Conservation (phyloP, 2,888 invertebrate genomes). For the Drosophila peninsularis region DNA sequence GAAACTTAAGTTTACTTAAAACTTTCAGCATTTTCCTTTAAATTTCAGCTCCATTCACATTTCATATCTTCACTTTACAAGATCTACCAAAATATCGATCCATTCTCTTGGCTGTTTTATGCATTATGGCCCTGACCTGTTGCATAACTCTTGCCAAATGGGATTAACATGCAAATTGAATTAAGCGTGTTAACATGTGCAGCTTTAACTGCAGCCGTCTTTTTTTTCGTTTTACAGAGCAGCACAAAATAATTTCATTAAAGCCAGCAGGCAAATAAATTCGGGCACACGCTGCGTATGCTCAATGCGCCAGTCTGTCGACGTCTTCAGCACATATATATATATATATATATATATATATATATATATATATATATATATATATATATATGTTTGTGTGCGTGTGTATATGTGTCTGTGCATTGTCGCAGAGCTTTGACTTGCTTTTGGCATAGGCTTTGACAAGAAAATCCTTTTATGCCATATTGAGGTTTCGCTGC, state of each 20-base stretch:
- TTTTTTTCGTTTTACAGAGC: conserved; percentile 29
- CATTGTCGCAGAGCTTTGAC: conserved; percentile 51
- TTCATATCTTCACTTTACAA: not conserved
- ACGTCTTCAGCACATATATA: not conserved
- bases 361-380: no score
- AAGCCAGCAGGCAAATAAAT: conserved; percentile 50
- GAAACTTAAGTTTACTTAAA: not conserved
- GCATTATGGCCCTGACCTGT: not conserved
- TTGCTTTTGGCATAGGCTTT: conserved; percentile 56
- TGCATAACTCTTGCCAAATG: conserved; percentile 18
- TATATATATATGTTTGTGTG: not conserved
- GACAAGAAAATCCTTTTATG: conserved; percentile 78
- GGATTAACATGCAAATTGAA: conserved; percentile 30
- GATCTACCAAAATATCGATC: not conserved
- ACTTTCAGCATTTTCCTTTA: not conserved
- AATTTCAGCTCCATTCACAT: no score
- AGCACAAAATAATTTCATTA: conserved; percentile 67
- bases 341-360: no score
- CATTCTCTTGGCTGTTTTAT: not conserved
- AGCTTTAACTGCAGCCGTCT: conserved; percentile 37
- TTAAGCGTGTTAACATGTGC: conserved; percentile 24
- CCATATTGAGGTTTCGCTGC: conserved; percentile 59
- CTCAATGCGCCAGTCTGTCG: conserved; percentile 53
- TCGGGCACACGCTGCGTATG: conserved; percentile 47
- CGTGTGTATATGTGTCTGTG: conserved; percentile 14